A percentile compares a stretch with the other conserved stretches of the same genome.
Conservation (phyloP, 2,797 vertebrate species). For the Acomys russatus region DNA sequence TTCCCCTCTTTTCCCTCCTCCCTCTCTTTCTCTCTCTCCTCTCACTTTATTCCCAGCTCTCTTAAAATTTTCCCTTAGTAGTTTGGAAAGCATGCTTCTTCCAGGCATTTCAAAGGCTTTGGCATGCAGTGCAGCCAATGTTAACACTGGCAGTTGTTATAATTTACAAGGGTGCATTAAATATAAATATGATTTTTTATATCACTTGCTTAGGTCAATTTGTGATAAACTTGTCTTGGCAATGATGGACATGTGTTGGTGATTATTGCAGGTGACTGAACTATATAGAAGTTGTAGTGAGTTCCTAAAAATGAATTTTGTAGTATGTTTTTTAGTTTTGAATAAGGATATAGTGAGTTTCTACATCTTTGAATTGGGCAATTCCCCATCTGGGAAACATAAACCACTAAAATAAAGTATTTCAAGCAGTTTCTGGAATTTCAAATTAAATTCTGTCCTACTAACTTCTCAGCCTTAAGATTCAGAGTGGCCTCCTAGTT, state of each 20-base stretch:
- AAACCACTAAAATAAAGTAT: constrained; percentile 70
- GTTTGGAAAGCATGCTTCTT: constrained; percentile 65
- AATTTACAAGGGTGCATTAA: constrained; percentile 76
- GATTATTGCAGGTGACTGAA: constrained; percentile 40
- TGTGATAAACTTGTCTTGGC: constrained; percentile 55
- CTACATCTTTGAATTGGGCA: constrained; percentile 72
- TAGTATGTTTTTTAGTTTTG: constrained; percentile 63
- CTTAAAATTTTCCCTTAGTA: constrained; percentile 9
- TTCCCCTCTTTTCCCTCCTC: rapidly evolving
- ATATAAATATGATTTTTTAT: constrained; percentile 74
- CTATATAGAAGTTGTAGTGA: constrained; percentile 20
- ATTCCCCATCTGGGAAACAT: constrained; percentile 76
- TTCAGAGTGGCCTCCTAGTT: background rate
- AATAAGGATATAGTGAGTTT: constrained; percentile 57
- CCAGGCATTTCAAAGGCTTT: constrained; percentile 81
- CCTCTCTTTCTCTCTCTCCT: background rate
- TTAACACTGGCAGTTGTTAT: constrained; percentile 72
- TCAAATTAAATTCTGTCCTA: constrained; percentile 71
- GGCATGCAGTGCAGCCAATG: constrained; percentile 66
- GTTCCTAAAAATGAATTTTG: constrained; percentile 65
- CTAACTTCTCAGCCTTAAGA: constrained; percentile 49
- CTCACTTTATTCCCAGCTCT: constrained; percentile 15
- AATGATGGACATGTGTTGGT: constrained; percentile 47
- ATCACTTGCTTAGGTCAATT: constrained; percentile 64
- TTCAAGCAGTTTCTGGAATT: constrained; percentile 74